Percentiles rank a stretch among this genome's conserved stretches.
Conservation (phyloP, 2,113 vertebrate genomes). For the Plecotus auritus region DNA sequence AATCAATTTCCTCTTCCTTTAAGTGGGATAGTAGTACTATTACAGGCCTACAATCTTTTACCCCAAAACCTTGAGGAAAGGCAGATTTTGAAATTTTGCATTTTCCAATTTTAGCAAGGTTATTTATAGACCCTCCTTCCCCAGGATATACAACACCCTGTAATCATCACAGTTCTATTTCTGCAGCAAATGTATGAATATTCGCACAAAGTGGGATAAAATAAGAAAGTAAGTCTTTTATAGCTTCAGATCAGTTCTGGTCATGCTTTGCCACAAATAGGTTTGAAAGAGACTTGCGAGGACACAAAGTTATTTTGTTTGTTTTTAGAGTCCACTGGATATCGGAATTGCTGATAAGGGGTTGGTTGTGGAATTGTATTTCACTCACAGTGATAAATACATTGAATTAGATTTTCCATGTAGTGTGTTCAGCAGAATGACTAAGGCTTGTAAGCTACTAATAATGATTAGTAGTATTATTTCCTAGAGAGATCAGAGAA, state of each 20-base stretch:
- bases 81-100: slow-evolving; percentile 9
- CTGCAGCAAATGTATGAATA: background rate
- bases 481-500: background rate
- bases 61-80: background rate
- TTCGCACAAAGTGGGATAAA: background rate
- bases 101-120: slow-evolving; percentile 20
- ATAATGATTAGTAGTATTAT: background rate
- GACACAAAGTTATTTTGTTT: background rate
- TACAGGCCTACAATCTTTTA: background rate
- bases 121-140: background rate
- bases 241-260: background rate
- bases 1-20: background rate
- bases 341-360: background rate
- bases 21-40: background rate
- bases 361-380: background rate
- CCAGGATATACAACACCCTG: background rate
- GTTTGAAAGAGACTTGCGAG: background rate
- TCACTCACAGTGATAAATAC: background rate
- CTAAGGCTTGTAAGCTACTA: background rate
- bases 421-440: background rate
- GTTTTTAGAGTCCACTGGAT: background rate
- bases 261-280: background rate
- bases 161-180: slow-evolving; percentile 21
- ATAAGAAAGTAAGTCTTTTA: background rate
- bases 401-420: background rate